Percentiles rank a stretch among this genome's conserved stretches.
phyloP scores from a whole-genome alignment of 2,113 vertebrate species.

The Poeciliopsis retropinna region DNA sequence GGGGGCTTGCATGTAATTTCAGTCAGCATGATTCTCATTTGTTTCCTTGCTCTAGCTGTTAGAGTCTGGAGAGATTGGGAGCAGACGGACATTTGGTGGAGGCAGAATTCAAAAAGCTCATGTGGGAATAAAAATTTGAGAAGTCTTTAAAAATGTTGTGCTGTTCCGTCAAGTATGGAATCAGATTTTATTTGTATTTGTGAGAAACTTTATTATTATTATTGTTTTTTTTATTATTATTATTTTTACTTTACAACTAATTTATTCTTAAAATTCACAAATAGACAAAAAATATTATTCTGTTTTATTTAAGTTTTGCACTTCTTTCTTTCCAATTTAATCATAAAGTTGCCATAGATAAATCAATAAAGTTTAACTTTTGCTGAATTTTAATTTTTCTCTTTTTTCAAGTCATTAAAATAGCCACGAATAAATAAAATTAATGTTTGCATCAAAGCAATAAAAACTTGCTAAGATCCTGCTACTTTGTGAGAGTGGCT shows the following conservation, averaged over 20 bases:
- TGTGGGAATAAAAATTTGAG: background rate
- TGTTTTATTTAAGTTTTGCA: background rate
- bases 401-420: background rate
- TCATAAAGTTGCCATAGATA: background rate
- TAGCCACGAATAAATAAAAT: background rate
- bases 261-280: no score
- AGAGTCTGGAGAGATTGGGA: slow-evolving; percentile 16
- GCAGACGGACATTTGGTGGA: background rate
- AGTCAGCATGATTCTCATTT: slow-evolving; percentile 11
- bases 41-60: slow-evolving; percentile 45
- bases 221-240: no score
- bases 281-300: no score
- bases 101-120: background rate
- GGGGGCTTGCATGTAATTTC: slow-evolving; percentile 64
- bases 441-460: background rate
- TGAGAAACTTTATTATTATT: no score
- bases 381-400: background rate
- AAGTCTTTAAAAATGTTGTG: no score
- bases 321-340: background rate
- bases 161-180: no score
- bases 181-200: no score
- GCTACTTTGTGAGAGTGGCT: slow-evolving; percentile 14
- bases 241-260: no score
- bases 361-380: background rate
- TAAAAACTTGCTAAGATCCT: background rate